Base-by-base conservation (phyloP, 2,797 vertebrate species). In the Sciurus carolinensis region DNA sequence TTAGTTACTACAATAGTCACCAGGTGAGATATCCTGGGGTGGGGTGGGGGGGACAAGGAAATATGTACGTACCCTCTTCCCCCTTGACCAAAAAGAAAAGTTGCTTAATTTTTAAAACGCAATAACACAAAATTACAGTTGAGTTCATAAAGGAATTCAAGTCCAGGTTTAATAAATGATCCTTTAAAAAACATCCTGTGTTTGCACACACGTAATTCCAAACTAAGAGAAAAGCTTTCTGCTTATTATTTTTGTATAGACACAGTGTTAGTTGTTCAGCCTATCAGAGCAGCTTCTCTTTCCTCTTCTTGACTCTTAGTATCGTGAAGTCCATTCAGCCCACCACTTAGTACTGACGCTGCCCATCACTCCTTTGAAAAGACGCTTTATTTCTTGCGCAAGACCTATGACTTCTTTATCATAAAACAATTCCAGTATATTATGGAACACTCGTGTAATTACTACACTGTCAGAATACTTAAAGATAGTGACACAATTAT, bases 131-230 rank as follows among this genome's bases (percentile, higher is more conserved):
- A 96, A 85, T 94, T 85, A 93, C 47, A 88, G 39, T 50, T 57
- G 62, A 87, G 86, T 90, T 97, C 88, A 90, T 87, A 90, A 96
- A 87, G 82, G 87, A 95, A 66, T 92, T 96, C 84, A 90, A 64
- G 54, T 91, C 57, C 57, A 90, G 69, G 67, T 93, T 96, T 93
- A 91, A 90, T 88, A 95, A 94, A 79, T 71, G 67, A 71, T 86
- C 22, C 64, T 77, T 82, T 94, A 20, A 87, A 90, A 39, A 96
- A 47, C 72, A 90, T 52, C 59, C 39, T n/a, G 77, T 89, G 85
- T 66, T 93, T 80, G 87, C 66, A 26, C 39, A 39, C 26, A 87
- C 54, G 71, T 57, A 52, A 22, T 84, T 92, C 67, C 52, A 83
- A 94, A 85, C 11, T 17, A 77, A 94, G 36, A 86, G n/a, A 36